phyloP scores from a whole-genome alignment of 2,888 invertebrate species.

The Auanema freiburgensis region DNA sequence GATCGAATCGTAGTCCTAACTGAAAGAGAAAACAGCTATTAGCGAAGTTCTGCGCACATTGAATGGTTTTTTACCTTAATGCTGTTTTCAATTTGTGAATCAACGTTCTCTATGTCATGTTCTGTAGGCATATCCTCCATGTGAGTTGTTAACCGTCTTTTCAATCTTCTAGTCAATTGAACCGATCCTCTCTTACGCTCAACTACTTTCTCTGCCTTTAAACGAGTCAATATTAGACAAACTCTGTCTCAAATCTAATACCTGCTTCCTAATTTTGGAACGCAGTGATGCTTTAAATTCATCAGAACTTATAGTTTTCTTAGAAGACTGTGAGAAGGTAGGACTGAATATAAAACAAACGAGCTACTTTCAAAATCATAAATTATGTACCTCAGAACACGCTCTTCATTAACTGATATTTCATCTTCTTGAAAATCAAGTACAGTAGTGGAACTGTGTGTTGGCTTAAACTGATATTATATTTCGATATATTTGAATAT shows the following conservation, averaged over 20 bases:
- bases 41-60: too few species aligned
- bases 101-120: conserved; percentile 41
- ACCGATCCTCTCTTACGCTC: conserved; percentile 53
- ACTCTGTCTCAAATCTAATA: background rate
- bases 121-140: conserved; percentile 33
- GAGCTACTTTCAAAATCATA: too few species aligned
- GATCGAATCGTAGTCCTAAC: too few species aligned
- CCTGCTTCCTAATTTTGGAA: conserved; percentile 27
- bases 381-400: too few species aligned
- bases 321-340: conserved; percentile 20
- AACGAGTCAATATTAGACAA: background rate
- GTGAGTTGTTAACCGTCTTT: conserved; percentile 36
- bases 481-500: too few species aligned
- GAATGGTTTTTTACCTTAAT: conserved; percentile 29
- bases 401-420: too few species aligned
- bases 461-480: too few species aligned
- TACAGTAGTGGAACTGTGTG: too few species aligned
- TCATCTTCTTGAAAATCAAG: too few species aligned
- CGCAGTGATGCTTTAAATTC: conserved; percentile 24
- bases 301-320: conserved; percentile 20
- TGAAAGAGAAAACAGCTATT: too few species aligned
- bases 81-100: conserved; percentile 43
- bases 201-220: conserved; percentile 38
- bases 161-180: conserved; percentile 42
- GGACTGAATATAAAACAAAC: conserved; percentile 19